Conservation (phyloP, 2,797 vertebrate species). For the Thunnus albacares region DNA sequence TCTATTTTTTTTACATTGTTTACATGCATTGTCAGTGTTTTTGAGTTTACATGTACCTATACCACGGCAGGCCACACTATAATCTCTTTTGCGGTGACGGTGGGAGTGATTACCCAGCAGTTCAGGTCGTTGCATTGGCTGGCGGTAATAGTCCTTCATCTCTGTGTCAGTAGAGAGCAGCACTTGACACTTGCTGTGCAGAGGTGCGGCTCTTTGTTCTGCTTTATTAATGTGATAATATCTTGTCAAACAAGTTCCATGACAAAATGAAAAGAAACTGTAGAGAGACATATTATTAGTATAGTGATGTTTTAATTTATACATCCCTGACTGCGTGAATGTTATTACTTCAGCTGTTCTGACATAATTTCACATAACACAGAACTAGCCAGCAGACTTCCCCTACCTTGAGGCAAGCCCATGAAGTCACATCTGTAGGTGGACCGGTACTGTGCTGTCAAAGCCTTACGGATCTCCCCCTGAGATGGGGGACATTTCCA, state of each 20-base stretch:
- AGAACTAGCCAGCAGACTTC: slow-evolving; percentile 14
- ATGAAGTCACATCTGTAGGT: slow-evolving; percentile 85
- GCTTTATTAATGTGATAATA: slow-evolving; percentile 32
- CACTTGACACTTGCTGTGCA: slow-evolving; percentile 57
- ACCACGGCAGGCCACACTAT: slow-evolving; percentile 69
- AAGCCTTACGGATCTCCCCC: slow-evolving; percentile 72
- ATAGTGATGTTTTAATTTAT: slow-evolving; percentile 8
- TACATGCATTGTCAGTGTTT: neutral
- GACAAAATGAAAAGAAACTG: slow-evolving; percentile 18
- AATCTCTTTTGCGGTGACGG: slow-evolving; percentile 75
- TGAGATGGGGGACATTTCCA: slow-evolving; percentile 68
- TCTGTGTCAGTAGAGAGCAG: slow-evolving; percentile 76
- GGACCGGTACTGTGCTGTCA: slow-evolving; percentile 85
- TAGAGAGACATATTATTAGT: neutral
- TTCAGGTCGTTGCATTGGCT: slow-evolving; percentile 77
- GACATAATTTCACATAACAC: slow-evolving; percentile 1
- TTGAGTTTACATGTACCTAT: slow-evolving; percentile 71
- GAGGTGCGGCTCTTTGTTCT: slow-evolving; percentile 37
- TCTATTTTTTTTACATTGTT: neutral
- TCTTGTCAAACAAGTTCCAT: slow-evolving; percentile 59
- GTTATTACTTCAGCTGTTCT: slow-evolving; percentile 22
- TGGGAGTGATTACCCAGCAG: slow-evolving; percentile 69
- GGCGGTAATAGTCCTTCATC: slow-evolving; percentile 79
- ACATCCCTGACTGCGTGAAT: neutral
- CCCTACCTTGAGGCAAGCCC: slow-evolving; percentile 81